Base-by-base conservation (phyloP, 2,113 vertebrate species). In the Nothobranchius kuhntae region DNA sequence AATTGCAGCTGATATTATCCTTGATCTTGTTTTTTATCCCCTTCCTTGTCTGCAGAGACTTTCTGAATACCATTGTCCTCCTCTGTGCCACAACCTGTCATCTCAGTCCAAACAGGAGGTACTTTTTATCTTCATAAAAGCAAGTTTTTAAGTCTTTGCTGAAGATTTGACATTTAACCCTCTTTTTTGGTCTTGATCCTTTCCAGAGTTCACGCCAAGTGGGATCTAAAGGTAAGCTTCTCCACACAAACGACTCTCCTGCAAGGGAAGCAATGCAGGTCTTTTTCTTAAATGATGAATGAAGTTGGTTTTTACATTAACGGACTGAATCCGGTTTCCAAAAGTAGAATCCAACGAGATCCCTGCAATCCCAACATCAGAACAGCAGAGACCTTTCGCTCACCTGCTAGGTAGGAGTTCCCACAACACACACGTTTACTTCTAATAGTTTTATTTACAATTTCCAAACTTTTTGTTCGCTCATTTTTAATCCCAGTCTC, bases 351-450 rank as follows among this genome's bases (percentile, higher is more conserved):
- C 42, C 38, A 85, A 71, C 58, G 64, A 76, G 10, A 73, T 80
- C 67, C 44, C 12, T 11, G 2, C 2, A 10, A 13, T 10, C 44
- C 7, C 1, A 0, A 36, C 13, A 8, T 15, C 61, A 15, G 6
- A 14, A 6, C 52, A 65, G 15, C 15, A 35, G 13, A 84, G 57
- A 53, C 79, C 87, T 0, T 86, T 88, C 50, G 90, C 87, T 65
- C 90, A 91, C 36, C 59, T 90, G 14, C 53, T 68, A 3, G 87
- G 89, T 87, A 7, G 72, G 75, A 50, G 0, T 3, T 11, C 13
- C 35, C 14, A 62, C 35, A 53, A 17, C 52, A 51, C n/a, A 47
- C 9, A 30, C 30, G 30, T 30, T 30, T 30, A 30, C 30, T 30
- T 30, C 30, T 1, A 53, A 36, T 17, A 12, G 48, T 52, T 3